Conservation (phyloP, 2,888 invertebrate genomes). For the Tachina fera region DNA sequence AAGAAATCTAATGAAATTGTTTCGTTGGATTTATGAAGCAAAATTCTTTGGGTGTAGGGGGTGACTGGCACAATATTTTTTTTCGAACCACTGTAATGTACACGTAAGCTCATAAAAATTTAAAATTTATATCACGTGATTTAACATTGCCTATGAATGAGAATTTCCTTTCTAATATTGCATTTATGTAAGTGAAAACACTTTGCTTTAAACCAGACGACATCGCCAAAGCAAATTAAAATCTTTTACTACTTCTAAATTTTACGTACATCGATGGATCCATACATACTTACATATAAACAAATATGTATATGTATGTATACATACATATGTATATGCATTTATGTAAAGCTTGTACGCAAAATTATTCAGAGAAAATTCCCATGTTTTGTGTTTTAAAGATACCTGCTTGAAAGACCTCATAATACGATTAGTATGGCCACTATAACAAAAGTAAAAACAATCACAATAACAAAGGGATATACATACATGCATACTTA, state of each 20-base stretch:
- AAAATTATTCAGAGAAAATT: background rate
- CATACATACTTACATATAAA: too few relatives aligned
- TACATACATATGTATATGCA: background rate
- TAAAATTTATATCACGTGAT: background rate
- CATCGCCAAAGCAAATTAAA: too few relatives aligned
- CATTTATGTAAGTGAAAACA: background rate
- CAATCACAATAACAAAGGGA: background rate
- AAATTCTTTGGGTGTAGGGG: too few relatives aligned
- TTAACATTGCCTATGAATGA: too few relatives aligned
- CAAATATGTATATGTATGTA: background rate
- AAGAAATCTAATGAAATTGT: too few relatives aligned
- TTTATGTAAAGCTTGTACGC: background rate
- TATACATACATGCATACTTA: background rate
- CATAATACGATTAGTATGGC: constrained; percentile 36
- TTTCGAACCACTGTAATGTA: too few relatives aligned
- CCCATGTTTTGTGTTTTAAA: background rate
- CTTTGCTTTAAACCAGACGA: too few relatives aligned
- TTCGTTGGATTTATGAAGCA: too few relatives aligned
- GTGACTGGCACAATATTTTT: too few relatives aligned
- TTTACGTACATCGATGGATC: background rate
- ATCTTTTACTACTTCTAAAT: background rate
- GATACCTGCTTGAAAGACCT: constrained; percentile 15
- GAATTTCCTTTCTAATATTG: too few relatives aligned
- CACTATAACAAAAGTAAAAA: constrained; percentile 1
- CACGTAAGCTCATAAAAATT: background rate